These are phyloP conservation scores for Caenorhabditis inopinata DNA, from an alignment of 1,140 invertebrate species.

Conservation along the genomic window DNA sequence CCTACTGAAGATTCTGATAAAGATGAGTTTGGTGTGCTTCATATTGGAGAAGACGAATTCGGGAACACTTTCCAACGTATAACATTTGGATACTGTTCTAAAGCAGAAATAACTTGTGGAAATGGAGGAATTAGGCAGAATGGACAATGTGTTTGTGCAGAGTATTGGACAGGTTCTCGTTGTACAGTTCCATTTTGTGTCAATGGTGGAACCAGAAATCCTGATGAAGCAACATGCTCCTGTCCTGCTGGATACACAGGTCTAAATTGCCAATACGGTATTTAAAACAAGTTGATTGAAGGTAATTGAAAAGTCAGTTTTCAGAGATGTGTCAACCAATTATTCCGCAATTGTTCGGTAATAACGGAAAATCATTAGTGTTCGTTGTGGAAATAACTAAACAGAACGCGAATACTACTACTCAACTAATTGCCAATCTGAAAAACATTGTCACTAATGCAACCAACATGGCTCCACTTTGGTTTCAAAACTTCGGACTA, in stretches of 20 bases:
- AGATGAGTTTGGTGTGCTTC: slow-evolving; percentile 46
- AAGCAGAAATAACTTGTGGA: slow-evolving; percentile 21
- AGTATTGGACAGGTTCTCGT: slow-evolving; percentile 45
- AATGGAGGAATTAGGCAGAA: slow-evolving; percentile 46
- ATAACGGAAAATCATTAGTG: slow-evolving; percentile 30
- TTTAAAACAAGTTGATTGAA: neutral
- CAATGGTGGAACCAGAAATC: slow-evolving; percentile 43
- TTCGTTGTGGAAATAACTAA: slow-evolving; percentile 36
- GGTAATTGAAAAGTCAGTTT: neutral
- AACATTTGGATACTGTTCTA: slow-evolving; percentile 41
- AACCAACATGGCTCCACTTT: neutral
- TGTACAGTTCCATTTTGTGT: slow-evolving; percentile 48
- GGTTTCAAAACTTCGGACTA: slow-evolving; percentile 43
- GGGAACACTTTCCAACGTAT: slow-evolving; percentile 50
- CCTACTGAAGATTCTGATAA: slow-evolving; percentile 25
- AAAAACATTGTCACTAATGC: slow-evolving; percentile 8
- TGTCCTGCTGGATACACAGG: slow-evolving; percentile 47
- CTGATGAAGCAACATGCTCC: slow-evolving; percentile 13
- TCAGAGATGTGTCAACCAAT: neutral
- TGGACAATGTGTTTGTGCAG: slow-evolving; percentile 47
- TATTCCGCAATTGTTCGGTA: slow-evolving; percentile 19
- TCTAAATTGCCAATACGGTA: slow-evolving; percentile 42
- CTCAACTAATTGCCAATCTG: slow-evolving; percentile 4
- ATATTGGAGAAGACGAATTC: slow-evolving; percentile 47
- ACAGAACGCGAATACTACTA: slow-evolving; percentile 34